Conservation (phyloP, 2,888 invertebrate species). For the Pyrgus malvae region DNA sequence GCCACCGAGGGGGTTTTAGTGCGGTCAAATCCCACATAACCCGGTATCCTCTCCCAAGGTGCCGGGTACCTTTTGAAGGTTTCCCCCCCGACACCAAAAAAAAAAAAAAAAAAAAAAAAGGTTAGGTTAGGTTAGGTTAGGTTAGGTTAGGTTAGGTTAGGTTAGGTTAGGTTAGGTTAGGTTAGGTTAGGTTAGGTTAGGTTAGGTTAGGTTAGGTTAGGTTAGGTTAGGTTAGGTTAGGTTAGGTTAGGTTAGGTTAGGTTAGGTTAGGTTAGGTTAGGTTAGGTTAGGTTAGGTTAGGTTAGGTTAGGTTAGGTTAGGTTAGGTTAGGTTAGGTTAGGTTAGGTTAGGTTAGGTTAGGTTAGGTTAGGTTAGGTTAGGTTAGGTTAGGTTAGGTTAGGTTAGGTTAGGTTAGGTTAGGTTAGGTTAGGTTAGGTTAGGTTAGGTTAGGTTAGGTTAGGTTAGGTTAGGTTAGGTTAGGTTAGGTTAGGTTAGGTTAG, state of each 20-base stretch:
- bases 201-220: conserved; percentile 34
- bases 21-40: too few species aligned
- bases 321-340: conserved; percentile 28
- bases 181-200: conserved; percentile 37
- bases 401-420: conserved; percentile 33
- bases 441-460: conserved; percentile 35
- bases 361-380: conserved; percentile 34
- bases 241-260: conserved; percentile 26
- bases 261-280: conserved; percentile 27
- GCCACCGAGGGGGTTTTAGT: too few species aligned
- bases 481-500: conserved; percentile 34
- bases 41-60: too few species aligned
- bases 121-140: conserved; percentile 39
- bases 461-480: conserved; percentile 33
- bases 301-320: conserved; percentile 29
- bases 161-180: conserved; percentile 38
- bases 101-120: conserved; percentile 3
- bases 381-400: conserved; percentile 30
- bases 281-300: conserved; percentile 26
- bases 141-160: conserved; percentile 42
- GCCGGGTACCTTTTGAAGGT: too few species aligned
- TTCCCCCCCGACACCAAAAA: too few species aligned
- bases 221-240: conserved; percentile 38
- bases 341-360: conserved; percentile 34
- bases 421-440: conserved; percentile 33